Conservation (phyloP, 2,888 invertebrate species). For the Craniophora ligustri region DNA sequence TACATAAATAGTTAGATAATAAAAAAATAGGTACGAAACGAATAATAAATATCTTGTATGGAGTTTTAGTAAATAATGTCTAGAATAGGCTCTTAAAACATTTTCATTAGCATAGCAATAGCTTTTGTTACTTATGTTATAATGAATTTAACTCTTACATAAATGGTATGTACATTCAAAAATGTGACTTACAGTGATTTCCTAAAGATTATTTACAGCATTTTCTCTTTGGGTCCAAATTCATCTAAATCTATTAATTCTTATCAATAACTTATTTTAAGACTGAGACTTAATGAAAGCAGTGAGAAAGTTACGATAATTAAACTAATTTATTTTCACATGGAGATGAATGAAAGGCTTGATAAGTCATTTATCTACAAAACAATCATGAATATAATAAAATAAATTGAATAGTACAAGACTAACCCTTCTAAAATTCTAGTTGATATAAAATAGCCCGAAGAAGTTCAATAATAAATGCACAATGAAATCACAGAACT, state of each 20-base stretch:
- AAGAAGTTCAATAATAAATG: constrained; percentile 32
- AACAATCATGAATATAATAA: too few relatives aligned
- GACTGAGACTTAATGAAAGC: constrained; percentile 33
- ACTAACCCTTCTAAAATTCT: not conserved
- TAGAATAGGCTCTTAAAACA: not conserved
- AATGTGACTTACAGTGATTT: constrained; percentile 33
- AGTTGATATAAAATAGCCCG: constrained; percentile 2
- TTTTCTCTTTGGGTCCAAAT: constrained; percentile 54
- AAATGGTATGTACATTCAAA: constrained; percentile 39
- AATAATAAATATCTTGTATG: too few relatives aligned
- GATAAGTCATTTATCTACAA: too few relatives aligned
- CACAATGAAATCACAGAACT: constrained; percentile 47
- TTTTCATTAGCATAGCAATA: not conserved
- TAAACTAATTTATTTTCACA: constrained; percentile 17
- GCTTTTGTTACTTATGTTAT: not conserved
- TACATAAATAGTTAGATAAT: too few relatives aligned
- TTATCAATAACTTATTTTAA: constrained; percentile 45
- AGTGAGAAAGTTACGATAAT: constrained; percentile 31
- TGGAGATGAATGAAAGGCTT: constrained; percentile 6
- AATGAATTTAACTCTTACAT: constrained; percentile 8
- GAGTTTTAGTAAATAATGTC: too few relatives aligned
- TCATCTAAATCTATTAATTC: constrained; percentile 50
- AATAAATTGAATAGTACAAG: too few relatives aligned
- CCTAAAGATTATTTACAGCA: constrained; percentile 48
- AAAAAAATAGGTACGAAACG: too few relatives aligned